A percentile compares a stretch with the other conserved stretches of the same genome.
Conservation (phyloP, 2,113 vertebrate genomes). For the Delphinus delphis region DNA sequence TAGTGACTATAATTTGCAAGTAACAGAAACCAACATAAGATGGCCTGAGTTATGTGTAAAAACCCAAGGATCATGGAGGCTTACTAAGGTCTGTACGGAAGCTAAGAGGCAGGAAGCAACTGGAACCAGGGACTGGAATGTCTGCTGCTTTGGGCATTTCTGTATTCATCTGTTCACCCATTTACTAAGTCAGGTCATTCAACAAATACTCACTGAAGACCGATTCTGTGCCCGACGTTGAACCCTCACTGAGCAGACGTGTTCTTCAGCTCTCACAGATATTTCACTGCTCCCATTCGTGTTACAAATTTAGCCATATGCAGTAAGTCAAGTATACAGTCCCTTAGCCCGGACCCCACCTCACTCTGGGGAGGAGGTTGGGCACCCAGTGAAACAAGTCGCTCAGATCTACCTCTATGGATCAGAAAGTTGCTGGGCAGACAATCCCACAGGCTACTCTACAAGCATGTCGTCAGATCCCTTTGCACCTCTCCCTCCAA, state of each 20-base stretch:
- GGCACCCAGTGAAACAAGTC: neutral
- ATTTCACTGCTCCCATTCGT: neutral
- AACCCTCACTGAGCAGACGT: neutral
- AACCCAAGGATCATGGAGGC: neutral
- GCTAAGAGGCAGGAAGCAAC: neutral
- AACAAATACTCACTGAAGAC: neutral
- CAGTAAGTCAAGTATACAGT: neutral
- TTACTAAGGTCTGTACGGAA: neutral
- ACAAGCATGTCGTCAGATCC: neutral
- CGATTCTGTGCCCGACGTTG: neutral
- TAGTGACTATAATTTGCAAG: neutral
- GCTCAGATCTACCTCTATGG: neutral
- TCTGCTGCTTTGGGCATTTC: neutral
- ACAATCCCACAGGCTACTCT: neutral
- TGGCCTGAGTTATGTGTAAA: neutral
- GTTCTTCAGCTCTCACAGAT: neutral
- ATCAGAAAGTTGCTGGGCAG: neutral
- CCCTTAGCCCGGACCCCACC: neutral
- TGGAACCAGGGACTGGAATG: neutral
- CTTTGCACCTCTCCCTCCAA: neutral
- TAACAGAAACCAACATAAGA: neutral
- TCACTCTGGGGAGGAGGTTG: neutral
- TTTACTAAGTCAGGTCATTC: neutral
- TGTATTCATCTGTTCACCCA: neutral
- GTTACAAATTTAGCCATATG: neutral